Conservation (phyloP, 2,113 vertebrate genomes). For the Agapornis roseicollis region DNA sequence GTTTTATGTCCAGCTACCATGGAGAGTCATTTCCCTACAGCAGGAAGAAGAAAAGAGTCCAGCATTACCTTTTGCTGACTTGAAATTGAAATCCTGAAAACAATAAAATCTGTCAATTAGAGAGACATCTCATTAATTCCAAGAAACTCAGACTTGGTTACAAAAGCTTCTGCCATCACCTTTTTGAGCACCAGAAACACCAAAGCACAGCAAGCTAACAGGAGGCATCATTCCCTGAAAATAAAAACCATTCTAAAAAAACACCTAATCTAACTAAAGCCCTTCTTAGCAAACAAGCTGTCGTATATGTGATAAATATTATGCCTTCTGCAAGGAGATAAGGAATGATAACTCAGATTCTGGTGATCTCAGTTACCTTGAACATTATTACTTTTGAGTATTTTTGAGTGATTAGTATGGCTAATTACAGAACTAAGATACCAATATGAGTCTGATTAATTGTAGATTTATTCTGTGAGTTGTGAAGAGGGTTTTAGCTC, state of each 20-base stretch:
- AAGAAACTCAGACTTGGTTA: slow-evolving; percentile 42
- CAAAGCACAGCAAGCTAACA: background rate
- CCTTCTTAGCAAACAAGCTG: background rate
- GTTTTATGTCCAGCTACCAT: background rate
- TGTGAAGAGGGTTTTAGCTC: background rate
- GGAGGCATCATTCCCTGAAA: background rate
- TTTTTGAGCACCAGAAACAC: slow-evolving; percentile 22
- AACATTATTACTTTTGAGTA: background rate
- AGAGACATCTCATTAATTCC: slow-evolving; percentile 32
- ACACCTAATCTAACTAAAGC: background rate
- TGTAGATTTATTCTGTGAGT: background rate
- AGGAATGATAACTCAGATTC: background rate
- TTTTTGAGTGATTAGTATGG: background rate
- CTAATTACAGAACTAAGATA: background rate
- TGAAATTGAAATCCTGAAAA: slow-evolving; percentile 30
- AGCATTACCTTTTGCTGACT: background rate
- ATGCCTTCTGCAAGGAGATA: background rate
- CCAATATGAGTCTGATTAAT: background rate
- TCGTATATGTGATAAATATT: background rate
- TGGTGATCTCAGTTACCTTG: background rate
- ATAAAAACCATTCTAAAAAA: background rate
- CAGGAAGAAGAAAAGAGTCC: background rate
- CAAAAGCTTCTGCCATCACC: slow-evolving; percentile 2
- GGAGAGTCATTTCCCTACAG: background rate
- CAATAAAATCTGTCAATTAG: slow-evolving; percentile 49